phyloP scores from a whole-genome alignment of 1,140 invertebrate genomes.

The Grapholita molesta region DNA sequence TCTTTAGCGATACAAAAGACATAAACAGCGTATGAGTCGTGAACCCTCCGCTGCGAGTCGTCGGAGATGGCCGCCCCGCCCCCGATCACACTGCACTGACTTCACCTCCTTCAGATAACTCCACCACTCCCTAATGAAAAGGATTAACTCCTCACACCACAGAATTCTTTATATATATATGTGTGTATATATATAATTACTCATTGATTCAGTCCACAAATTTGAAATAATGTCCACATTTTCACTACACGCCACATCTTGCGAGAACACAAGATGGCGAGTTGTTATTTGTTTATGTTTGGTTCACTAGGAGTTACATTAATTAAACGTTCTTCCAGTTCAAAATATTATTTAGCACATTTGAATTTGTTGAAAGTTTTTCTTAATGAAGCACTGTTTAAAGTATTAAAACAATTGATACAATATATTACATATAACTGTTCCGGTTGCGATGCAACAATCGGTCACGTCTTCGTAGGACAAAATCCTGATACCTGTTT shows the following conservation, averaged over 20 bases:
- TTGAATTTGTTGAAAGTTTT: slow-evolving; percentile 76
- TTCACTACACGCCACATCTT: slow-evolving; percentile 53
- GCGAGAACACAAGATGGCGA: slow-evolving; percentile 49
- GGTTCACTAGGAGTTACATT: slow-evolving; percentile 72
- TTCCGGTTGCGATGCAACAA: slow-evolving; percentile 58
- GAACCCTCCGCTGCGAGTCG: not conserved
- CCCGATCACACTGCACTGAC: not conserved
- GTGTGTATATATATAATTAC: slow-evolving; percentile 74
- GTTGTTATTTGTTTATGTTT: slow-evolving; percentile 61
- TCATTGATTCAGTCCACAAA: slow-evolving; percentile 73
- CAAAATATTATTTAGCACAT: slow-evolving; percentile 72
- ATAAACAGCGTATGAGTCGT: slow-evolving; percentile 53
- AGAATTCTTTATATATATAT: slow-evolving; percentile 74
- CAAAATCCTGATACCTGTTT: slow-evolving; percentile 47
- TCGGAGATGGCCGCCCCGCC: not conserved
- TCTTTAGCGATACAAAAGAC: slow-evolving; percentile 67
- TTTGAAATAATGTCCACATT: slow-evolving; percentile 76
- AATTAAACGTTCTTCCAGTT: slow-evolving; percentile 71
- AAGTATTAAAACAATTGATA: slow-evolving; percentile 74
- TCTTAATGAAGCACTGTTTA: slow-evolving; percentile 72
- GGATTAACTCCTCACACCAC: slow-evolving; percentile 73
- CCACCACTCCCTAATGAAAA: slow-evolving; percentile 60
- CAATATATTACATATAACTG: slow-evolving; percentile 65
- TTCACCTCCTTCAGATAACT: slow-evolving; percentile 33
- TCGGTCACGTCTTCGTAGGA: slow-evolving; percentile 35